A percentile compares a stretch with the other conserved stretches of the same genome.
These are phyloP conservation scores for Drosophila tripunctata DNA, from an alignment of 2,888 invertebrate species.

Conservation along the genomic window DNA sequence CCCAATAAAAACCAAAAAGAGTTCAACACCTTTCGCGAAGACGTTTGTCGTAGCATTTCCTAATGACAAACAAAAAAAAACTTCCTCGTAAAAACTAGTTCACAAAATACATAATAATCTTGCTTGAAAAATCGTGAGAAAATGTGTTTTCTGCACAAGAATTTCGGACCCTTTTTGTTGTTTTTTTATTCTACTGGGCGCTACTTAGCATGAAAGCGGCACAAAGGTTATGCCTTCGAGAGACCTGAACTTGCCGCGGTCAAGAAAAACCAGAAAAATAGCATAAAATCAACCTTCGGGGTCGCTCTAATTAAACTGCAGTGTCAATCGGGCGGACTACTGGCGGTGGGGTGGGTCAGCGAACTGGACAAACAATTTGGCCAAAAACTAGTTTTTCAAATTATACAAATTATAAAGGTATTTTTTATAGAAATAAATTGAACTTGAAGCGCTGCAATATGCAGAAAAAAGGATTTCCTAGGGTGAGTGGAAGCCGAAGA, in stretches of 20 bases:
- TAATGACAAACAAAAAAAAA: too few relatives aligned
- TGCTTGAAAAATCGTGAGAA: constrained; percentile 76
- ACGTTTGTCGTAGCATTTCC: constrained; percentile 35
- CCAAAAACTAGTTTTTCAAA: constrained; percentile 33
- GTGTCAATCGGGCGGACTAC: constrained; percentile 68
- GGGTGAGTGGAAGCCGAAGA: not conserved
- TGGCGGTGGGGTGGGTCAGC: constrained; percentile 33
- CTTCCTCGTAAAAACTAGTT: constrained; percentile 75
- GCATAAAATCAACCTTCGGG: constrained; percentile 60
- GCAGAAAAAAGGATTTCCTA: not conserved
- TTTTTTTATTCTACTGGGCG: constrained; percentile 21
- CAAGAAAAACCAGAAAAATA: constrained; percentile 64
- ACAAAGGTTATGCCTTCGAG: constrained; percentile 67
- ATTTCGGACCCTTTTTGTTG: constrained; percentile 30
- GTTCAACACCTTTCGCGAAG: constrained; percentile 67
- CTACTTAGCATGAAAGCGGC: constrained; percentile 64
- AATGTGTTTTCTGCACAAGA: constrained; percentile 61
- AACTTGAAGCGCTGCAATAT: not conserved
- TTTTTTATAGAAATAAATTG: constrained; percentile 7
- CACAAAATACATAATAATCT: constrained; percentile 49
- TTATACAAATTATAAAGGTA: constrained; percentile 10
- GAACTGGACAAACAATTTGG: constrained; percentile 55
- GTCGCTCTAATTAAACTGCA: constrained; percentile 80
- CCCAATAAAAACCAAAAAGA: constrained; percentile 54
- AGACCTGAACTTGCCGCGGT: constrained; percentile 63